Conservation (phyloP, 2,113 vertebrate genomes). For the Chamaea fasciata region DNA sequence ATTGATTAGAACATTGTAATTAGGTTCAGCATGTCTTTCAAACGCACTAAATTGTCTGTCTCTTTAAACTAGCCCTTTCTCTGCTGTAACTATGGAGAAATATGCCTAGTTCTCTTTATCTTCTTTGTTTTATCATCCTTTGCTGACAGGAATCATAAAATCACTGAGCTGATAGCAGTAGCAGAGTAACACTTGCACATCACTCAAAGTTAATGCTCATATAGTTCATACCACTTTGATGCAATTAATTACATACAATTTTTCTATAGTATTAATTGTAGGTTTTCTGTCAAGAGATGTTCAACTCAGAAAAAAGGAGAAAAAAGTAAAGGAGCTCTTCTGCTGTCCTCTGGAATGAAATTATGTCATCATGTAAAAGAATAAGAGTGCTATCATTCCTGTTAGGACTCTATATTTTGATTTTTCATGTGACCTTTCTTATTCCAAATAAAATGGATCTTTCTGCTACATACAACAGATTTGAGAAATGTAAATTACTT, state of each 20-base stretch:
- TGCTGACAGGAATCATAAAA: slow-evolving; percentile 38
- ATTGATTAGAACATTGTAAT: not conserved
- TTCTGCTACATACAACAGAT: not conserved
- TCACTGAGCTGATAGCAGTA: not conserved
- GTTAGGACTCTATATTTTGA: not conserved
- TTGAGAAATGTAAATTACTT: not conserved
- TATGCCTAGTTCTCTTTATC: not conserved
- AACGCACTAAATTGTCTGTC: not conserved
- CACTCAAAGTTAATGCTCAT: slow-evolving; percentile 1
- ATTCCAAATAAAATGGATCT: not conserved
- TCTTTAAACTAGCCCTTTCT: not conserved
- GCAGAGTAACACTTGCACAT: not conserved
- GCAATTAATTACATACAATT: not conserved
- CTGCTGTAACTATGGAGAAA: not conserved
- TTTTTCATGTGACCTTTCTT: not conserved
- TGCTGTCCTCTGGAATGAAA: not conserved
- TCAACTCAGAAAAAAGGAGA: not conserved
- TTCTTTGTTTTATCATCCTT: not conserved
- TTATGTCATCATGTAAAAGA: not conserved
- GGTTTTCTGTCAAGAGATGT: not conserved
- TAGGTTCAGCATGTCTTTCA: not conserved
- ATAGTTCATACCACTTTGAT: not conserved
- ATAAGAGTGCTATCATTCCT: not conserved
- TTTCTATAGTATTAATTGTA: not conserved
- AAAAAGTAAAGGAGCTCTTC: not conserved